Evolutionary conservation across 2,113 vertebrate species (phyloP), one percentile per base, ranked within the genome.

Genomic region (Podarcis muralis): DNA sequence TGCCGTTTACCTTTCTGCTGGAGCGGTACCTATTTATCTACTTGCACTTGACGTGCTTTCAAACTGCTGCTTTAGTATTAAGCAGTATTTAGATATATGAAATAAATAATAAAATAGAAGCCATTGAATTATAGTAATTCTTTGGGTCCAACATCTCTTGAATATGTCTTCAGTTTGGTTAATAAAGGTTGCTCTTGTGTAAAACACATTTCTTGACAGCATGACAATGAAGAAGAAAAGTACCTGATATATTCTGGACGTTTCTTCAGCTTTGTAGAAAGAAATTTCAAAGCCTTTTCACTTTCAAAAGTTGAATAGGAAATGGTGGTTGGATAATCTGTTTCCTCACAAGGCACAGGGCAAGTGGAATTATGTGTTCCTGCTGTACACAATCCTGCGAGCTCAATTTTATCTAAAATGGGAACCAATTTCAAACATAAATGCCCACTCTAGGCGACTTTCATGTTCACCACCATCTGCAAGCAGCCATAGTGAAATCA

Each of bases 321-420:
- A 75, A 97, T 80, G 40, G 93, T 94, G 2, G 95, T 92, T 9
- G 96, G 96, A 48, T 97, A 97, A 82, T 95, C 93, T 0, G 91
- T 97, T 91, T 97, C 96, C 93, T 98, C 96, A 92, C 97, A 97
- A 25, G 97, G 89, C 7, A 93, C 83, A 40, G 97, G 97, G 30
- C 97, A 98, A 89, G 96, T 97, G 4, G 97, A 97, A 91, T 97
- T 97, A 79, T 97, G 94, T 4, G 91, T 97, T 89, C 97, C 97
- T 93, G 91, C 87, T 6, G 96, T 96, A 81, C 97, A 98, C 22
- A 97, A 79, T 74, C 84, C 96, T 79, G 92, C 91, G 65, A 92
- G 5, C 75, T 97, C 96, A 79, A 97, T 96, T 48, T 93, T 15
- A 89, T 96, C 97, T 98, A 93, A 90, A 96, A 95, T 27, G 87